Base-by-base conservation (phyloP, 2,113 vertebrate genomes). In the Paracanthobrama guichenoti region DNA sequence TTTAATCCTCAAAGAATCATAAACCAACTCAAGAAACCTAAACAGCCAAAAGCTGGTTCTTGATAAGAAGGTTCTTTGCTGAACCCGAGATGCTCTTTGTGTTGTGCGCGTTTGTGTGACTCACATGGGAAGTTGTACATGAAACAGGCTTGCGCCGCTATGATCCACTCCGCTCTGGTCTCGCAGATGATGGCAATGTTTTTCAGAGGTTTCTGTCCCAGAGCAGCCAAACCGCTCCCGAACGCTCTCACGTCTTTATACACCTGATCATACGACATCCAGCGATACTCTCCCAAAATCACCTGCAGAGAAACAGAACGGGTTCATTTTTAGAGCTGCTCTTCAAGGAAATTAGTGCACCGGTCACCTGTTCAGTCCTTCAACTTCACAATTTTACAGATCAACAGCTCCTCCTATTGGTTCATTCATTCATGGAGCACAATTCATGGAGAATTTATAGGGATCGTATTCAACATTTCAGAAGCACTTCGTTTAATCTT, bases 101-200 rank as follows among this genome's bases (percentile, higher is more conserved):
- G 2, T 55, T 55, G 6, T n/a, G 5, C 26, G 39, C 22, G 31
- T 69, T n/a, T 31, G 13, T 50, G 60, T 9, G 48, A 96, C 97
- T 90, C 93, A 99, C 98, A 90, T 86, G 95, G 96, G 87, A 97
- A 98, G 91, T 97, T 99, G 92, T 96, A 93, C 94, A 96, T 96
- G 71, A 98, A 99, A 91, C 97, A 99, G 28, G 97, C 96, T 91
- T 97, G 96, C 0, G 97, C 97, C 0, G 94, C 91, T 4, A 99
- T 95, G 88, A 99, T 94, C 98, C 98, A 99, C 87, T 99, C 97
- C 0, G 96, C 96, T 87, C 97, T 92, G 0, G 98, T 99, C 92
- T 99, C 97, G 80, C 98, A 99, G 91, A 99, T 97, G 90, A 99
- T 96, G 75, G 97, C 97, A 1, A 99, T 96, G 90, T 96, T 98